phyloP scores from a whole-genome alignment of 2,113 vertebrate genomes.

The Enhydra lutris region DNA sequence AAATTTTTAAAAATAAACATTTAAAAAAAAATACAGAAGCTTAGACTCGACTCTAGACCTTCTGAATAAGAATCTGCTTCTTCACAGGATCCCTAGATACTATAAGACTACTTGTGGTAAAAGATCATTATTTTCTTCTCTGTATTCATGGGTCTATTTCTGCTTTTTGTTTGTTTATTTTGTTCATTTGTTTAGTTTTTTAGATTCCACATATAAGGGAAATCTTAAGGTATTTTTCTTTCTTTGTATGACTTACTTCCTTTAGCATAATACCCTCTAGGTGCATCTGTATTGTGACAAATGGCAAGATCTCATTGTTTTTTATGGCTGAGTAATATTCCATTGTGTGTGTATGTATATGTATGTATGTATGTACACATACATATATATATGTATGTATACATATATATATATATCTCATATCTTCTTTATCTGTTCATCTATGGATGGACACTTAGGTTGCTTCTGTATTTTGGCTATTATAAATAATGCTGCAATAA shows the following conservation, averaged over 20 bases:
- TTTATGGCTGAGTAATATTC: background rate
- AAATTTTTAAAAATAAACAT: too few relatives aligned
- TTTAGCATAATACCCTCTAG: background rate
- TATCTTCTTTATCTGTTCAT: background rate
- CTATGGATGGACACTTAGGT: background rate
- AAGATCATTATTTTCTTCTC: background rate
- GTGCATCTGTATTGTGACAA: background rate
- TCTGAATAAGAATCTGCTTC: background rate
- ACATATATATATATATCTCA: too few relatives aligned
- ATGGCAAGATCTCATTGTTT: background rate
- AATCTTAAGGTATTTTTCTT: background rate
- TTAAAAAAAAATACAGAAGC: background rate
- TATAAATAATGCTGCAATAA: background rate
- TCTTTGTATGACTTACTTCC: background rate
- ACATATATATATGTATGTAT: background rate
- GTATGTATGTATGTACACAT: background rate
- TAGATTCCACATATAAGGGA: background rate
- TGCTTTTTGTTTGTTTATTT: background rate
- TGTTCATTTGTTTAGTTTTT: background rate
- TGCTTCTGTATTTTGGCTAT: background rate
- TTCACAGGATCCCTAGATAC: background rate
- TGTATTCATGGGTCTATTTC: background rate
- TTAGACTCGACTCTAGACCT: background rate
- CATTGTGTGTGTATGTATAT: background rate
- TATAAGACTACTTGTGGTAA: background rate